Percentiles rank a stretch among this genome's conserved stretches.
phyloP scores from a whole-genome alignment of 2,888 invertebrate genomes.

The Cataglyphis livida region DNA sequence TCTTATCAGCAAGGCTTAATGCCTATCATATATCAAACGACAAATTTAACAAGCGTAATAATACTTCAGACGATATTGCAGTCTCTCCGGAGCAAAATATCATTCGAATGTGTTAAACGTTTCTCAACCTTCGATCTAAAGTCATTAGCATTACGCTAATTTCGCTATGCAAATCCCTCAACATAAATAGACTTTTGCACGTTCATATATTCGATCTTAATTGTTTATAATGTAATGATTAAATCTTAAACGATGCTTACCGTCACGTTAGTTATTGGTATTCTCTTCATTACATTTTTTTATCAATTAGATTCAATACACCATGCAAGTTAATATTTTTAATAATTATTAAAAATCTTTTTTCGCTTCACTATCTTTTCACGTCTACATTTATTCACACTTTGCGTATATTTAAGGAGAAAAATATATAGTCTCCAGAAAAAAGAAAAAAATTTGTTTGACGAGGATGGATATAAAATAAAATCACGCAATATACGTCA shows the following conservation, averaged over 20 bases:
- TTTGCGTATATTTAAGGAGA: neutral
- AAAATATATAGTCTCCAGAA: neutral
- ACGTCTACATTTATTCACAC: neutral
- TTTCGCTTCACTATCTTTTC: neutral
- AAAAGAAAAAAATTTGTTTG: neutral
- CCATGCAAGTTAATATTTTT: neutral
- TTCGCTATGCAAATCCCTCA: neutral
- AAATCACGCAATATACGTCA: neutral
- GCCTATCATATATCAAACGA: slow-evolving; percentile 5
- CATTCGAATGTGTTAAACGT: neutral
- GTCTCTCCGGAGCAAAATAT: neutral
- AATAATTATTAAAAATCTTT: neutral
- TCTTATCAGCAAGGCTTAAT: slow-evolving; percentile 19
- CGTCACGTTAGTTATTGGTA: neutral
- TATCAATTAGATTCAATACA: neutral
- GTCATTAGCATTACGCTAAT: slow-evolving; percentile 28
- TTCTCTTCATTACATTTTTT: neutral
- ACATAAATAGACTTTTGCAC: neutral
- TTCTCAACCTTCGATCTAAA: slow-evolving; percentile 2
- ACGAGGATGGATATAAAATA: neutral
- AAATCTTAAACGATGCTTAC: neutral
- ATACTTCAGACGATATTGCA: neutral
- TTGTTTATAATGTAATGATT: neutral
- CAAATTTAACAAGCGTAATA: slow-evolving; percentile 11
- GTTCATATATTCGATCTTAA: neutral